phyloP scores from a whole-genome alignment of 1,140 invertebrate species.

The Drosophila micromelanica region DNA sequence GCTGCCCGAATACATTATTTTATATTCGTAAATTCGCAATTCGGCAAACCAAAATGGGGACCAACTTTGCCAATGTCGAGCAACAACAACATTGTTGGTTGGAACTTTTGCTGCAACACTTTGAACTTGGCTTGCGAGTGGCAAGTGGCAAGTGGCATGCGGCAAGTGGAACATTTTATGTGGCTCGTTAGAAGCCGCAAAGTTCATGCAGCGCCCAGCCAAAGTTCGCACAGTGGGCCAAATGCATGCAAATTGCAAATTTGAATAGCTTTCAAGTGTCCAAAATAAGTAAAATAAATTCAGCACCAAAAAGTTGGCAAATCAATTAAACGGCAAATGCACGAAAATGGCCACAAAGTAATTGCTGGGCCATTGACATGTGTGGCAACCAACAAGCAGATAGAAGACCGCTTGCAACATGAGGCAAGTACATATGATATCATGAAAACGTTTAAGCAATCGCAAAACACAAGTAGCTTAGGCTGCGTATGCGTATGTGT shows the following conservation, averaged over 20 bases:
- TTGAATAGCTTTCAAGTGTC: slow-evolving; percentile 16
- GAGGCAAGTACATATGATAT: neutral
- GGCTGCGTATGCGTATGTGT: slow-evolving; percentile 1
- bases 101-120: slow-evolving; percentile 47
- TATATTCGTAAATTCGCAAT: slow-evolving; percentile 8
- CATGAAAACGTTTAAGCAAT: slow-evolving; percentile 36
- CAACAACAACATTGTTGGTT: slow-evolving; percentile 2
- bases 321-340: slow-evolving; percentile 28
- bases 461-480: slow-evolving; percentile 13
- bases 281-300: slow-evolving; percentile 9
- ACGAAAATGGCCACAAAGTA: slow-evolving; percentile 11
- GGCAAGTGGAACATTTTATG: slow-evolving; percentile 51
- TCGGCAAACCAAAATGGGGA: neutral
- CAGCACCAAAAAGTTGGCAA: slow-evolving; percentile 10
- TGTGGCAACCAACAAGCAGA: slow-evolving; percentile 12
- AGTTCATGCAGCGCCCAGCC: slow-evolving; percentile 30
- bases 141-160: slow-evolving; percentile 16
- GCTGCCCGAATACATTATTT: neutral
- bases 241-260: slow-evolving; percentile 30
- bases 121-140: slow-evolving; percentile 41
- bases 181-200: slow-evolving; percentile 50
- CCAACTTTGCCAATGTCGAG: slow-evolving; percentile 6
- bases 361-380: slow-evolving; percentile 25
- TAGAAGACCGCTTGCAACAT: slow-evolving; percentile 11
- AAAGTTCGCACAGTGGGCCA: slow-evolving; percentile 19